Evolutionary conservation across 2,888 invertebrate species (phyloP).

Genomic region (Eudemis profundana): DNA sequence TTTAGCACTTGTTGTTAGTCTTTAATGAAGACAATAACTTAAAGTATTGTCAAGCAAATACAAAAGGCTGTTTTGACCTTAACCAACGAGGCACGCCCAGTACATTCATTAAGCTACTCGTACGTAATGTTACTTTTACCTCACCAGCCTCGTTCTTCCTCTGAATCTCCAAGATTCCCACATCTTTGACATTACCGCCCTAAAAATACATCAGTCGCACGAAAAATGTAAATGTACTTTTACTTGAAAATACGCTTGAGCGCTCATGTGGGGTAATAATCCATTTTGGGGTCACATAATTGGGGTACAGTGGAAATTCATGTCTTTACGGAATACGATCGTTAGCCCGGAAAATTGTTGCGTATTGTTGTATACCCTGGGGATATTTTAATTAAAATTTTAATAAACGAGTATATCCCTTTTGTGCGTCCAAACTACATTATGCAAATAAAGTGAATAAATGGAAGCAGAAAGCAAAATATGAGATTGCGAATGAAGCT

Average conservation of each 20-base stretch:
- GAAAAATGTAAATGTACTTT: conserved; percentile 42
- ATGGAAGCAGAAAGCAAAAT: conserved; percentile 8
- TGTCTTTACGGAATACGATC: conserved; percentile 39
- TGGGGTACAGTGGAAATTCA: conserved; percentile 44
- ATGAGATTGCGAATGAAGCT: conserved; percentile 1
- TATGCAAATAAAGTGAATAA: conserved; percentile 16
- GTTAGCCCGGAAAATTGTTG: conserved; percentile 38
- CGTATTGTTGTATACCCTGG: conserved; percentile 23
- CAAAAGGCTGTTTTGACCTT: not conserved
- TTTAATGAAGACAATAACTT: too few species aligned
- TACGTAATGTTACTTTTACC: not conserved
- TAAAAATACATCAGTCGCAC: conserved; percentile 38
- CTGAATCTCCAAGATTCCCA: not conserved
- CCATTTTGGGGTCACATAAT: conserved; percentile 45
- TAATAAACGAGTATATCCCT: conserved; percentile 15
- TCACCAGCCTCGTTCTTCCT: not conserved
- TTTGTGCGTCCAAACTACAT: conserved; percentile 25
- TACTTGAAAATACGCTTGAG: conserved; percentile 40
- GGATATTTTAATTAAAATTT: conserved; percentile 37
- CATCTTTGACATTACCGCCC: conserved; percentile 23
- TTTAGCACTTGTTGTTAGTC: too few species aligned
- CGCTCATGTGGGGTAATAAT: conserved; percentile 45
- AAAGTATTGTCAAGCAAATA: too few species aligned
- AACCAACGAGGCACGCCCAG: not conserved
- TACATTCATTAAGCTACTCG: not conserved